Base-by-base conservation (phyloP, 2,888 invertebrate genomes). In the Stenodema calcarata region DNA sequence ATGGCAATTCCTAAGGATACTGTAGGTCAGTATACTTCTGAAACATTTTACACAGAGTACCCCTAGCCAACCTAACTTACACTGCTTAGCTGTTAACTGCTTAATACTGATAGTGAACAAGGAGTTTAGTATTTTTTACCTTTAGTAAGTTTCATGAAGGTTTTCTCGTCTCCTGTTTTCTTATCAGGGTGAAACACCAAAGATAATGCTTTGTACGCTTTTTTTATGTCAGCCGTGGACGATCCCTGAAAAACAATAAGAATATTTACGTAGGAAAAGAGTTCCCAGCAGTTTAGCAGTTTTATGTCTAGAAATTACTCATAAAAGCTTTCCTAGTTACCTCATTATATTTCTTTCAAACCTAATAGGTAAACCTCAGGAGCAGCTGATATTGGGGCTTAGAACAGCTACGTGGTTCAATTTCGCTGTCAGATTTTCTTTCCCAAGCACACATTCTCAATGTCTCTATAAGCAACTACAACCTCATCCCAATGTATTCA, bases 131-230 rank as follows among this genome's bases (percentile, higher is more conserved):
- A 6, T 3, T 11, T 3, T 11, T 2, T 35, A 95, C 98, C 96
- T 93, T 99, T 99, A 9, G 98, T 97, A 76, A 99, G 93, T 92
- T 95, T 97, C 97, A 99, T 99, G 91, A 99, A 99, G 88, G 96
- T 96, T 91, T 98, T 97, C 90, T 98, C 97, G 93, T 99, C 96
- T 90, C 99, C 99, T 89, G 97, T 97, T 91, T 98, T 97, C 91
- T 98, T 98, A 91, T 99, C 99, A 70, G 99, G 99, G 95, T 99
- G 99, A 90, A 97, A 94, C 89, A 97, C 95, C 83, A 99, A 93
- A 44, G 98, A 98, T 86, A 99, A 93, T 91, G 97, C 96, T 87
- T 98, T 95, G 91, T 99, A 99, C 14, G 98, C 97, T 91, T 96
- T 98, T 91, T 98, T 99, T 81, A 99, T 97, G 90, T 98, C 97